These are phyloP conservation scores for Anoplolepis gracilipes DNA, from an alignment of 1,140 invertebrate genomes.

Conservation along the genomic window DNA sequence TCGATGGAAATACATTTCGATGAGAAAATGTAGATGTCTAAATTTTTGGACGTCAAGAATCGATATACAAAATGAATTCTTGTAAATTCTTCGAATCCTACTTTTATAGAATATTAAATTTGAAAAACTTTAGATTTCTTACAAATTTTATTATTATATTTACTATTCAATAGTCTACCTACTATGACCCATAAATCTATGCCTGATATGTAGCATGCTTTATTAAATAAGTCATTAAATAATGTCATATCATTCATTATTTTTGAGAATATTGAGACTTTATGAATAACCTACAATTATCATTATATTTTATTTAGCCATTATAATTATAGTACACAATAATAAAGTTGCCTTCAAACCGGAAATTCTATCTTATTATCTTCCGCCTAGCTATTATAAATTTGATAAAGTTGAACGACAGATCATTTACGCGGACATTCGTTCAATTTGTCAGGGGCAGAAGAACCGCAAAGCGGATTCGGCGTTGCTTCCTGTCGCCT, in stretches of 20 bases:
- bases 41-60: neutral
- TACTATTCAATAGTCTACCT: neutral
- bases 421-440: constrained; percentile 37
- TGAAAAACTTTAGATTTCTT: neutral
- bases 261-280: neutral
- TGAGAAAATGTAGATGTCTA: neutral
- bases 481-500: constrained; percentile 63
- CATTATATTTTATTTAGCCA: too few relatives aligned
- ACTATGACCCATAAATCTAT: neutral
- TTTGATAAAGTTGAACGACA: constrained; percentile 39
- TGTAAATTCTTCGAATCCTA: neutral
- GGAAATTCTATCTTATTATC: constrained; percentile 26
- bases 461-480: constrained; percentile 59
- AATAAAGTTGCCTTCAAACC: neutral
- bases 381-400: constrained; percentile 31
- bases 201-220: neutral
- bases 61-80: neutral
- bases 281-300: neutral
- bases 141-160: neutral
- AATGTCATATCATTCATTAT: neutral
- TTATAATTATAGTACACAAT: too few relatives aligned
- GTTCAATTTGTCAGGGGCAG: constrained; percentile 63
- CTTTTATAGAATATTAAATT: neutral
- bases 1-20: neutral
- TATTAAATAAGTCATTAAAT: neutral